These are phyloP conservation scores for Zonotrichia leucophrys DNA, from an alignment of 2,113 vertebrate genomes.

Conservation along the genomic window DNA sequence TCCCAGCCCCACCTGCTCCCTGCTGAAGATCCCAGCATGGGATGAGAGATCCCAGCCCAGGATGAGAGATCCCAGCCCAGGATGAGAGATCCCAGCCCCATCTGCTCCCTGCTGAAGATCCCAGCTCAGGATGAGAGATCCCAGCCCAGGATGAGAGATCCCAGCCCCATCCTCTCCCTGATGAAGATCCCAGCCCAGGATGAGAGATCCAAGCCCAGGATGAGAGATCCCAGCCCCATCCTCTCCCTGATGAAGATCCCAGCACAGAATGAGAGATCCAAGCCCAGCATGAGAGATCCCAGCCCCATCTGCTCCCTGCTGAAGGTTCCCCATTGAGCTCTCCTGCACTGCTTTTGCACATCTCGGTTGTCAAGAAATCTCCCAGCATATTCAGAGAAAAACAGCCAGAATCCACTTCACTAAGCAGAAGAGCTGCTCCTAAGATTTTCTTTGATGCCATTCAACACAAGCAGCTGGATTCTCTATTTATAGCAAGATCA, in stretches of 20 bases:
- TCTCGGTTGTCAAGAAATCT: neutral
- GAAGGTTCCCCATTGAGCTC: neutral
- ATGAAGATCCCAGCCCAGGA: neutral
- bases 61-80: neutral
- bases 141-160: neutral
- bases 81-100: neutral
- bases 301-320: neutral
- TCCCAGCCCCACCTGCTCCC: neutral
- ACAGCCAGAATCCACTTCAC: conserved; percentile 44
- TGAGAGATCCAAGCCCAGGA: neutral
- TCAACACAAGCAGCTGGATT: conserved; percentile 59
- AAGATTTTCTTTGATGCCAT: conserved; percentile 52
- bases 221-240: no score
- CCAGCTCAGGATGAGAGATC: neutral
- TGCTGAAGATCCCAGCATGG: neutral
- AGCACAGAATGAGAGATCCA: neutral
- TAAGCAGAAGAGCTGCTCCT: neutral
- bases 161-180: neutral
- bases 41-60: neutral
- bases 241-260: neutral
- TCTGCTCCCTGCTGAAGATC: no score
- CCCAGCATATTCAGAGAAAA: neutral
- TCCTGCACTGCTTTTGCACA: accelerated
- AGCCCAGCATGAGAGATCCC: neutral
- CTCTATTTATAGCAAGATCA: conserved; percentile 63